Evolutionary conservation across 2,888 invertebrate species (phyloP), one percentile per base, ranked within the genome.

Genomic region (Trichogramma dendrolimi): DNA sequence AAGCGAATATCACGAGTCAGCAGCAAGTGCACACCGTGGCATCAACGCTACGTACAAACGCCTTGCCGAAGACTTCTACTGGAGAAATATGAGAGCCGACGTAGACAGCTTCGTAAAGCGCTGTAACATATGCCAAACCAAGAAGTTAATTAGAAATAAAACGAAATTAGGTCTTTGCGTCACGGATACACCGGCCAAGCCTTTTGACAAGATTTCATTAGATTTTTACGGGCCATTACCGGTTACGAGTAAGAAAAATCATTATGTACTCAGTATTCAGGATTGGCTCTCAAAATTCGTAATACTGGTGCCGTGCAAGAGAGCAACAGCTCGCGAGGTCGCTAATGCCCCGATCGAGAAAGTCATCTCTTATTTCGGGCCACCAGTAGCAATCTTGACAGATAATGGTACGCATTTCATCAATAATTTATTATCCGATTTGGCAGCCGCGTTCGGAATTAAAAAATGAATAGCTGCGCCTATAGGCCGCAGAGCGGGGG

Each of bases 41-140:
- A 47, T 55, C 3, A 55, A 46, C 42, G 40, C 46, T 6, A 39
- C 55, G n/a, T 55, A 55, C 11, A 46, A 39, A 39, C 42, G 47
- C 38, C 11, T 42, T 43, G 42, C 11, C 4, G n/a, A 44, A 38
- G 50, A 57, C 38, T 50, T 38, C 40, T 57, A 50, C 11, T 49
- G 38, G 50, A 4, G 39, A 10, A 57, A 57, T 10, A 42, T 57
- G 50, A 4, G 43, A 10, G 14, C 43, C 2, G 50, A 57, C 5
- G 50, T 57, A 27, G 4, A 38, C 2, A 43, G 50, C 27, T 49
- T 57, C n/a, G 50, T 27, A 1, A 4, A 39, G 4, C n/a, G 50
- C 5, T 50, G 50, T 10, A n/a, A 1, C 10, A 4, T 4, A 1
- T 57, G 50, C 39, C 50, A 57, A 27, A 38, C 10, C 4, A 10